Percentiles rank a stretch among this genome's conserved stretches.
Evolutionary conservation across 2,113 vertebrate genomes (phyloP).

Genomic region (Syngnathus scovelli): DNA sequence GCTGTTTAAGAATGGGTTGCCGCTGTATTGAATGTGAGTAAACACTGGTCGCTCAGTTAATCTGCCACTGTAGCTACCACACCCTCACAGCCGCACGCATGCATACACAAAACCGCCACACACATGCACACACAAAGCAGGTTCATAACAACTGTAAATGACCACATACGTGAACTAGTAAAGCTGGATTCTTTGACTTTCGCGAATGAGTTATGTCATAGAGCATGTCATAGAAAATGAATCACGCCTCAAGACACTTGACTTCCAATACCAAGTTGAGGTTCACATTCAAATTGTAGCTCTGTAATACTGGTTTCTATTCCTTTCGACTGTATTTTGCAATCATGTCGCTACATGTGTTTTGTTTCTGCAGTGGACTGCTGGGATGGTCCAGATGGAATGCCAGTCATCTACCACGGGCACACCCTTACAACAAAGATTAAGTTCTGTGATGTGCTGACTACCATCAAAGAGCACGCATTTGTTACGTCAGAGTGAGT

Average conservation of each 20-base stretch:
- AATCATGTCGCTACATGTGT: neutral
- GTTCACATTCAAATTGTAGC: neutral
- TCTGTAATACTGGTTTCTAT: neutral
- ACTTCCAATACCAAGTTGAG: neutral
- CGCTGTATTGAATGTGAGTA: slow-evolving; percentile 92
- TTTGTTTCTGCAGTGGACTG: slow-evolving; percentile 86
- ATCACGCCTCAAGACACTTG: neutral
- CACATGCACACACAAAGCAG: neutral
- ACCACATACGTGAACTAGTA: slow-evolving; percentile 14
- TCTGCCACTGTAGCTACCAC: slow-evolving; percentile 14
- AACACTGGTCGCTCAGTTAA: neutral
- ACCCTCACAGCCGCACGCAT: neutral
- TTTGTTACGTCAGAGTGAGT: slow-evolving; percentile 97
- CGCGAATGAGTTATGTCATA: neutral
- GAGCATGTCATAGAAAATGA: neutral
- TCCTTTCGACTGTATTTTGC: neutral
- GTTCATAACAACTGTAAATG: neutral
- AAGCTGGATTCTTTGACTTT: slow-evolving; percentile 38
- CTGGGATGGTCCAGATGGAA: slow-evolving; percentile 96
- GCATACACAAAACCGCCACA: no score
- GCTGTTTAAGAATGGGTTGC: slow-evolving; percentile 95
- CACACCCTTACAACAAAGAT: slow-evolving; percentile 99
- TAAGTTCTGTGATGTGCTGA: slow-evolving; percentile 90
- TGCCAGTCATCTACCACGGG: slow-evolving; percentile 97
- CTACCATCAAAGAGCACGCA: slow-evolving; percentile 95